Base-by-base conservation (phyloP, 2,888 invertebrate genomes). In the Podotricha telesiphe region DNA sequence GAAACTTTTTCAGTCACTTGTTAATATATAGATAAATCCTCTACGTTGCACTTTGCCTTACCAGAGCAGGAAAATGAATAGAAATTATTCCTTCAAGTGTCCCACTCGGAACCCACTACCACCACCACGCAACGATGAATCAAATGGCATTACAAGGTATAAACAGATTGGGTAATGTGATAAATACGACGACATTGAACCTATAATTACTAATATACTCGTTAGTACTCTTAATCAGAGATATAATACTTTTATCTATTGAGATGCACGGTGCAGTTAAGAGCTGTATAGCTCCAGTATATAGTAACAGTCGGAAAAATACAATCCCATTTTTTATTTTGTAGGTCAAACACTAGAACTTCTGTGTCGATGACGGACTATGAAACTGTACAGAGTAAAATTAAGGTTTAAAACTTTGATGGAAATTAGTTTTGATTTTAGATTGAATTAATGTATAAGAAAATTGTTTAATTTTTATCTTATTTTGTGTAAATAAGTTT, bases 241-340 rank as follows among this genome's bases (percentile, higher is more conserved):
- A 59, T 45, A 45, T 0, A 4, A 28, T 13, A 45, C 45, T n/a
- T 45, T 45, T 59, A 45, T 59, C 59, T 59, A 59, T 59, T 45
- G 59, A 22, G 59, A 45, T 45, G 45, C 22, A 45, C n/a, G 6
- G 34, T 34, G 11, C 45, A 58, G 22, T 58, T 45, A 11, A 59
- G 28, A n/a, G 42, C 22, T 59, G 10, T 37, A 55, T 37, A 55
- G 17, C 17, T 37, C 10, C 40, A 42, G 40, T 58, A 28, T 28
- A n/a, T n/a, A 22, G 56, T 22, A 22, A n/a, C 48, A 19, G 47
- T 47, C 11, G 28, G 48, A 37, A 62, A 62, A 62, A 47, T 48
- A 34, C 48, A 62, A 62, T 62, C 62, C 34, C 48, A 62, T 62
- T 62, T 62, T 19, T 48, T 50, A 48, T 62, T 62, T 62, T 62